Percentiles rank a stretch among this genome's conserved stretches.
Evolutionary conservation across 2,113 vertebrate genomes (phyloP).

Genomic region (Chlamydotis undulata): DNA sequence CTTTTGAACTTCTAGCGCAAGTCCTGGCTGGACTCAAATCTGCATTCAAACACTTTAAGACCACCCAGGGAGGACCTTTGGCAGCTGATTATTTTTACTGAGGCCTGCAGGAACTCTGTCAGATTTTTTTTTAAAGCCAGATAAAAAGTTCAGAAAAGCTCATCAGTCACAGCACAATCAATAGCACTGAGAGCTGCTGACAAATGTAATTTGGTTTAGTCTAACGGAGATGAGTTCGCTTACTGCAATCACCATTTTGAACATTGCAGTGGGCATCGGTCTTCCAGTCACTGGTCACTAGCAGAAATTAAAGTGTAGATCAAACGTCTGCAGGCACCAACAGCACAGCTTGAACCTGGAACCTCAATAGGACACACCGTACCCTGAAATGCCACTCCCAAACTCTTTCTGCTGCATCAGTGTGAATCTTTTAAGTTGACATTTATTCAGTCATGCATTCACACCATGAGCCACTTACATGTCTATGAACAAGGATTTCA

Average conservation of each 20-base stretch:
- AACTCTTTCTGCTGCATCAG: background rate
- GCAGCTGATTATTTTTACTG: background rate
- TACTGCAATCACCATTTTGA: background rate
- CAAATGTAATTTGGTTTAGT: background rate
- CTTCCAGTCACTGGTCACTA: background rate
- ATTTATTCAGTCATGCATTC: background rate
- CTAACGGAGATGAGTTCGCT: background rate
- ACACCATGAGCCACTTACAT: background rate
- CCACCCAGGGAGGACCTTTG: background rate
- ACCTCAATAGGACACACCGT: background rate
- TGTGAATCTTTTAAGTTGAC: background rate
- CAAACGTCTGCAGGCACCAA: background rate
- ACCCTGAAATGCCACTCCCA: background rate
- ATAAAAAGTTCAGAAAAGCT: background rate
- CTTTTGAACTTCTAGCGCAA: background rate
- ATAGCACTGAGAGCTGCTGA: background rate
- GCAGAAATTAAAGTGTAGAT: background rate
- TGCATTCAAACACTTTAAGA: background rate
- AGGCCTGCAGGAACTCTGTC: background rate
- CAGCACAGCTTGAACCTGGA: background rate
- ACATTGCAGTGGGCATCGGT: accelerated
- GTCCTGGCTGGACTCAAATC: background rate
- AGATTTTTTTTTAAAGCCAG: background rate
- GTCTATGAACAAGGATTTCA: background rate
- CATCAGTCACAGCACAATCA: background rate